These are phyloP conservation scores for Drosophila atripex DNA, from an alignment of 2,888 invertebrate genomes.

Conservation along the genomic window DNA sequence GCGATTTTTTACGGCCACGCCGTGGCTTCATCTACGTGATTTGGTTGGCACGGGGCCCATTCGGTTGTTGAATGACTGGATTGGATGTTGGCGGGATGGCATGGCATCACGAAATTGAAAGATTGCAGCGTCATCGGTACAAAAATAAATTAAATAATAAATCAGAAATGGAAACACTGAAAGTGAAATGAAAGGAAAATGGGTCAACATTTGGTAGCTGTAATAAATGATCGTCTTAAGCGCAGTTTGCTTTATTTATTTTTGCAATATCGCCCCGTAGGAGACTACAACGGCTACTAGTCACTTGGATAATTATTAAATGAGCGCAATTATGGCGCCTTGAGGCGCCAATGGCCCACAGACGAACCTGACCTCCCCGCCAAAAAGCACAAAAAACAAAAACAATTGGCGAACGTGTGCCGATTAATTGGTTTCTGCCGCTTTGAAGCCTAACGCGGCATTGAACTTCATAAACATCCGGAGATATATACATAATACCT, in stretches of 20 bases:
- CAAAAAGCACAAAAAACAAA: constrained; percentile 6
- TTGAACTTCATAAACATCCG: constrained; percentile 61
- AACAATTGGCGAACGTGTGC: constrained; percentile 25
- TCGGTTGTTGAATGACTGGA: constrained; percentile 1
- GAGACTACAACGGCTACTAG: constrained; percentile 31
- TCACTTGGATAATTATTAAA: constrained; percentile 45
- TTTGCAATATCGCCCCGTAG: constrained; percentile 15
- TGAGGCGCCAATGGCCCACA: constrained; percentile 35
- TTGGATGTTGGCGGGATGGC: constrained; percentile 14
- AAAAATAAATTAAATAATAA: constrained; percentile 12
- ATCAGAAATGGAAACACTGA: constrained; percentile 4
- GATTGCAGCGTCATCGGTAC: constrained; percentile 33
- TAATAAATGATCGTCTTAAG: constrained; percentile 34
- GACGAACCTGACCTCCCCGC: constrained; percentile 32
- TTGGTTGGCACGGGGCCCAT: constrained; percentile 17
- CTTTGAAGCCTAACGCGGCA: constrained; percentile 47
- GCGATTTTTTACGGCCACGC: constrained; percentile 30
- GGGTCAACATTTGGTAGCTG: constrained; percentile 26
- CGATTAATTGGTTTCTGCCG: constrained; percentile 43
- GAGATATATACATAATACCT: constrained; percentile 4
- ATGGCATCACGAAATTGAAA: constrained; percentile 19
- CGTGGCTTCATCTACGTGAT: constrained; percentile 35
- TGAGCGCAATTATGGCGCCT: constrained; percentile 37
- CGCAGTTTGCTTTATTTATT: background rate
- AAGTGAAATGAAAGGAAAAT: constrained; percentile 26